phyloP scores from a whole-genome alignment of 1,140 invertebrate species.

The Ceratosolen solmsi region DNA sequence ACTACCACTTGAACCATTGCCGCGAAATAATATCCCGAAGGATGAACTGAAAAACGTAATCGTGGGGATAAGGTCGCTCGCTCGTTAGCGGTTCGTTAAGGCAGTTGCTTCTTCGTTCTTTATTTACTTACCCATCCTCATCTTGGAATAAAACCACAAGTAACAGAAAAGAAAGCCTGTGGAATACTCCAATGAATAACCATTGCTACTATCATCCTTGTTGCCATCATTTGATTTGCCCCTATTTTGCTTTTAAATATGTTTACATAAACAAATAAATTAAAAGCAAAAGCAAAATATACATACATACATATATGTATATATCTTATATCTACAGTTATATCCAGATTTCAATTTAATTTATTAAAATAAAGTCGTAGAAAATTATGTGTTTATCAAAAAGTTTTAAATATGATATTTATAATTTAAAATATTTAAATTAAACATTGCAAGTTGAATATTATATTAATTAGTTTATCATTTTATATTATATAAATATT shows the following conservation, averaged over 20 bases:
- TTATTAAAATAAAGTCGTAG: too few species aligned
- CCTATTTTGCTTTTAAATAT: conserved; percentile 13
- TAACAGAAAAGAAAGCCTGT: neutral
- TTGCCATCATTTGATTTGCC: conserved; percentile 1
- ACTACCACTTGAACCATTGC: neutral
- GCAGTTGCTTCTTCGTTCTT: conserved; percentile 4
- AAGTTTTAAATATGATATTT: too few species aligned
- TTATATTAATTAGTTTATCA: too few species aligned
- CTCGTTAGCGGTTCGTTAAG: conserved; percentile 51
- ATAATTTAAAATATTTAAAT: too few species aligned
- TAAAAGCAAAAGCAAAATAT: neutral
- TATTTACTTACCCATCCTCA: neutral
- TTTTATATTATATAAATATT: too few species aligned
- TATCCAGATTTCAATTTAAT: too few species aligned
- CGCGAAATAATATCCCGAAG: conserved; percentile 32
- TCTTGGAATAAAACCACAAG: conserved; percentile 28
- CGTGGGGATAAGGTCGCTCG: conserved; percentile 44
- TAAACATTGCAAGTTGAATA: too few species aligned
- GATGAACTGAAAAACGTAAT: conserved; percentile 27
- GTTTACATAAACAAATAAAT: conserved; percentile 14
- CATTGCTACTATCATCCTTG: conserved; percentile 22
- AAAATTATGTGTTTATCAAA: too few species aligned
- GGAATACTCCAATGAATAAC: conserved; percentile 40
- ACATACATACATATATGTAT: too few species aligned
- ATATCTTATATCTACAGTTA: too few species aligned